Percentiles rank a stretch among this genome's conserved stretches.
These are phyloP conservation scores for Rutpela maculata DNA, from an alignment of 2,888 invertebrate genomes.

Conservation along the genomic window DNA sequence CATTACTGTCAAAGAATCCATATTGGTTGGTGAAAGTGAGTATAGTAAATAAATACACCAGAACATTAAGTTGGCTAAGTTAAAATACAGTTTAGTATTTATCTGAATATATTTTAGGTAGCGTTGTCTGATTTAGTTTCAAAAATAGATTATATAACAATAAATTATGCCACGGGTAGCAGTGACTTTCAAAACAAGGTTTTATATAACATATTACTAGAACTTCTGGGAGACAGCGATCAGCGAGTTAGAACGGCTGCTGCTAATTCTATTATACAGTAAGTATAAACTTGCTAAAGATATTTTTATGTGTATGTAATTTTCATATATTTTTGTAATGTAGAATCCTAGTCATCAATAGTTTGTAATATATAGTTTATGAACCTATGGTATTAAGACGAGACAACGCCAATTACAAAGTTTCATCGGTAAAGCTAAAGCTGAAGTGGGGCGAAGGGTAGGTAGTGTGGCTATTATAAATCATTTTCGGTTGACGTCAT, in stretches of 20 bases:
- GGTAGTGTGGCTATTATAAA: too few relatives aligned
- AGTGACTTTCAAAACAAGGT: constrained; percentile 78
- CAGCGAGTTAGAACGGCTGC: constrained; percentile 85
- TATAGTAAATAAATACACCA: not conserved
- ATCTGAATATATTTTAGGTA: constrained; percentile 73
- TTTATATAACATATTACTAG: constrained; percentile 78
- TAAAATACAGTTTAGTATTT: not conserved
- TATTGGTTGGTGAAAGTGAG: constrained; percentile 91
- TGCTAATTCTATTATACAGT: constrained; percentile 81
- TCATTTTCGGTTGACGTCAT: too few relatives aligned
- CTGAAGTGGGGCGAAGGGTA: too few relatives aligned
- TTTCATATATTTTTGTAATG: too few relatives aligned
- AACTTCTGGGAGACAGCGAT: constrained; percentile 85
- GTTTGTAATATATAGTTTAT: too few relatives aligned
- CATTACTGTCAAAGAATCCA: constrained; percentile 81
- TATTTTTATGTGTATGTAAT: constrained; percentile 33
- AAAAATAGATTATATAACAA: constrained; percentile 77
- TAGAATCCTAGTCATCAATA: too few relatives aligned
- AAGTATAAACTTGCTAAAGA: constrained; percentile 59
- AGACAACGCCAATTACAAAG: too few relatives aligned
- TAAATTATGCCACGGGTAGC: constrained; percentile 76
- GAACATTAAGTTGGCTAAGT: too few relatives aligned
- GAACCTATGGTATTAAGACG: too few relatives aligned
- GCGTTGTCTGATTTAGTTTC: constrained; percentile 81
- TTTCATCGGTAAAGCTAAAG: too few relatives aligned